Evolutionary conservation across 2,888 invertebrate species (phyloP), one percentile per base, ranked within the genome.

Genomic region (Pollenia angustigena): DNA sequence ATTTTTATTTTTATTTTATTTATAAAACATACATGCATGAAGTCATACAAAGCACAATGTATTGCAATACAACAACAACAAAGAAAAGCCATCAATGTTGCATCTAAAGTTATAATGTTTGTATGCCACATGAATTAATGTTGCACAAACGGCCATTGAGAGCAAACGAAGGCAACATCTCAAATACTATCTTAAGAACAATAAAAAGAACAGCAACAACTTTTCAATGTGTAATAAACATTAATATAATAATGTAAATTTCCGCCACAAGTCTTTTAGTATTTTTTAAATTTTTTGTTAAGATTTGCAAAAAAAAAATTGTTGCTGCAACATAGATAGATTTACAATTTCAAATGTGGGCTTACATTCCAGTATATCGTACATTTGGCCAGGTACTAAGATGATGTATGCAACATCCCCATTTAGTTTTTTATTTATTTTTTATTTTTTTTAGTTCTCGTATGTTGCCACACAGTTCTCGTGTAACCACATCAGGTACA

Each of bases 1-100:
- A 86, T 87, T 83, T 87, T 83, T 83, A 86, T 82, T 82, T 81
- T 81, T 60, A 76, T 81, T 81, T 66, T 74, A 83, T 86, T 83
- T 87, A 81, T 81, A 78, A 69, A 14, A 74, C 52, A 62, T 42
- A 23, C 64, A 80, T 86, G 79, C 71, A 83, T 87, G 78, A 66
- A 85, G 62, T 56, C 46, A 85, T 85, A 62, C 58, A 80, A 69
- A 64, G 40, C 60, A 58, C 23, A 54, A 48, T 85, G 68, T 68
- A 18, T 32, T 66, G 52, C 68, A 32, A 18, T 48, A 58, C 14
- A 79, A 42, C 48, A 42, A 58, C 3, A 42, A 50, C 4, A 56
- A 50, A 4, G 11, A 60, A 80, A 52, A 44, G 62, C 12, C 62
- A 80, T 62, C 42, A 71, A 71, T 68, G 66, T 23, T 52, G 80